These are phyloP conservation scores for Alaudala cheleensis DNA, from an alignment of 2,113 vertebrate species.

Conservation along the genomic window DNA sequence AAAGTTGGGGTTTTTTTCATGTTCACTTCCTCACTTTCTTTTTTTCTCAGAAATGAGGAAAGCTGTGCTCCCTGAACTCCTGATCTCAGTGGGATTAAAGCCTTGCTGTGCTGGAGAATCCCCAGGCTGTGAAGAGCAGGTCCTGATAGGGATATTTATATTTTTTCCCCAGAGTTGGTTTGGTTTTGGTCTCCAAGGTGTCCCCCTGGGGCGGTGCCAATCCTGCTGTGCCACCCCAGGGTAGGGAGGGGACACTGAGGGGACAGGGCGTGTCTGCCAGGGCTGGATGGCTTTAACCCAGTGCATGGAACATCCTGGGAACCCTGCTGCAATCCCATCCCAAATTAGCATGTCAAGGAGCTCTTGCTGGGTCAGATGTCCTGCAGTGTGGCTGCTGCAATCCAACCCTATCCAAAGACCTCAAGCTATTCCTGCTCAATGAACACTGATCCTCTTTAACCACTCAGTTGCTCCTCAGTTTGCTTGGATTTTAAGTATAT, in stretches of 20 bases:
- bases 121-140: background rate
- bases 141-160: background rate
- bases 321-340: background rate
- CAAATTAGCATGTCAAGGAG: background rate
- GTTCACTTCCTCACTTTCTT: background rate
- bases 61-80: background rate
- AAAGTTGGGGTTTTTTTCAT: background rate
- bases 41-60: background rate
- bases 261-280: background rate
- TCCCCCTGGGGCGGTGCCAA: fast-evolving
- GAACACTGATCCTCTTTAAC: background rate
- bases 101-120: no score
- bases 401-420: background rate
- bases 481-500: background rate
- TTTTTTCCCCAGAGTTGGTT: background rate
- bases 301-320: background rate
- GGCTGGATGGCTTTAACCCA: background rate
- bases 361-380: background rate
- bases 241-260: background rate
- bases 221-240: background rate
- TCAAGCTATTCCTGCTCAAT: background rate
- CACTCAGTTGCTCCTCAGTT: background rate
- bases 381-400: background rate
- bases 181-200: background rate
- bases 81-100: background rate